Evolutionary conservation across 1,140 invertebrate species (phyloP).

Genomic region (Scaptodrosophila lebanonensis): DNA sequence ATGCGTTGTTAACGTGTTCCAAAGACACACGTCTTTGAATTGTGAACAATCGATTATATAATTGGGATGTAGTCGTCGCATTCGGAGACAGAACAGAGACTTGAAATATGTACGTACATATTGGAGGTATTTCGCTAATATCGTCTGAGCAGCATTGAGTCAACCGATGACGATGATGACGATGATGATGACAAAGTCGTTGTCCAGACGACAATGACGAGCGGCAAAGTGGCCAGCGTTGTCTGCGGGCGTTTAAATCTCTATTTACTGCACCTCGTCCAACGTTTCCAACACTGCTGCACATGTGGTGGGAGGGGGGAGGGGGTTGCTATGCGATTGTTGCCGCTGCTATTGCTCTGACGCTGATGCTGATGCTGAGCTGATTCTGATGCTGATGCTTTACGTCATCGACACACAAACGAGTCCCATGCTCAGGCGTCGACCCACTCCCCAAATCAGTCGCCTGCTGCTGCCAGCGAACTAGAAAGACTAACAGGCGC

Average conservation of each 20-base stretch:
- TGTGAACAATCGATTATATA: constrained; percentile 3
- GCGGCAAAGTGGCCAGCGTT: constrained; percentile 40
- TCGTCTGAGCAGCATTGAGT: too few species aligned
- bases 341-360: background rate
- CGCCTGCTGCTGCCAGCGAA: constrained; percentile 67
- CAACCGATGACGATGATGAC: too few species aligned
- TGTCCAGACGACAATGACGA: constrained; percentile 40
- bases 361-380: constrained; percentile 30
- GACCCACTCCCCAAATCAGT: constrained; percentile 21
- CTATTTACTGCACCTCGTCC: constrained; percentile 67
- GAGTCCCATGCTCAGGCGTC: constrained; percentile 2
- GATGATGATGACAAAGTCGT: too few species aligned
- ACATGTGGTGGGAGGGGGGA: too few species aligned
- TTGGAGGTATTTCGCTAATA: too few species aligned
- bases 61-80: too few species aligned
- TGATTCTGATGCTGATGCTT: constrained; percentile 37
- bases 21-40: constrained; percentile 2
- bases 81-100: too few species aligned
- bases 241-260: constrained; percentile 58
- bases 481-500: constrained; percentile 53
- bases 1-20: background rate
- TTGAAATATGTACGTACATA: too few species aligned
- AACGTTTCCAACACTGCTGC: constrained; percentile 33
- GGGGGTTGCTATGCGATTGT: constrained; percentile 30
- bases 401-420: constrained; percentile 51